Base-by-base conservation (phyloP, 2,797 vertebrate genomes). In the Enteromius fasciolatus region DNA sequence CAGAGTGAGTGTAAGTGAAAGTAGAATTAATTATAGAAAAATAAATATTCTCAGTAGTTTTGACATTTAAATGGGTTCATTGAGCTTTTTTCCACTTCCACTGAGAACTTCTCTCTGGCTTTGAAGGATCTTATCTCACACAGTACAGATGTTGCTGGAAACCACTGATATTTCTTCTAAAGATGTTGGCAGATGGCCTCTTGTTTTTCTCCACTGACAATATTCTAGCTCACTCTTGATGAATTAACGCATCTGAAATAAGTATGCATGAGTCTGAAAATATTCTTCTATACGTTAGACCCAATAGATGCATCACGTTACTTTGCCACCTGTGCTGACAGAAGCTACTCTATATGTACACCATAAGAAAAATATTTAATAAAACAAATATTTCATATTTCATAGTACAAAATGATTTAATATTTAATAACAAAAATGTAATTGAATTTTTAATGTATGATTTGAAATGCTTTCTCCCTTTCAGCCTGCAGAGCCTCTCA, bases 401-500 rank as follows among this genome's bases (percentile, higher is more conserved):
- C 2, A 11, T 41, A 3, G 41, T 41, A 41, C 39, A 10, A 41
- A 41, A 41, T 41, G 2, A 41, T 10, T 41, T 41, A 10, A 41
- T 41, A 41, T 41, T 41, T 41, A 46, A 46, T 46, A n/a, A 8
- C 17, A 50, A 50, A 48, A 15, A 68, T 44, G 10, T 2, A 1
- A 73, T 52, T 12, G 0, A 5, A 28, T 72, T 10, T n/a, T n/a
- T 12, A 50, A 4, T 52, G 6, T 23, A 66, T 1, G 5, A 11
- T 2, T 70, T 28, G 8, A 25, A 28, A 28, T 46, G 12, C 4
- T 66, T 31, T 63, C 12, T 48, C 50, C 75, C 61, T 76, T 6
- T 86, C 88, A 74, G 93, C 93, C 12, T 86, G 67, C 88, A 85
- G 90, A 0, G 0, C 88, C 89, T 0, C 92, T 91, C 90, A 97